A percentile compares a stretch with the other conserved stretches of the same genome.
Evolutionary conservation across 1,140 invertebrate genomes (phyloP).

Genomic region (Drosophila navojoa): DNA sequence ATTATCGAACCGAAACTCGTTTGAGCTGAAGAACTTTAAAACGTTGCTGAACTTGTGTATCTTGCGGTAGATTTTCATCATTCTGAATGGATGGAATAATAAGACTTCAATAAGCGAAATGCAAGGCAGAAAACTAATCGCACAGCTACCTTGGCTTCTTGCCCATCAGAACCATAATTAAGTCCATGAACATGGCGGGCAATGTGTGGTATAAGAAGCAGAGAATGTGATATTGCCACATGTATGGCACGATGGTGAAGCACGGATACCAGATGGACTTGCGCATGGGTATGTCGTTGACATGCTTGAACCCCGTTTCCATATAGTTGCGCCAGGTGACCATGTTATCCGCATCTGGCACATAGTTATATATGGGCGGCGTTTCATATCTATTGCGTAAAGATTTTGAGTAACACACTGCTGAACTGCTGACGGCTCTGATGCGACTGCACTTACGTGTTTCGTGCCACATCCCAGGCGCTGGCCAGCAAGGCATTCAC

Average conservation of each 20-base stretch:
- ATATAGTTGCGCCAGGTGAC: slow-evolving; percentile 88
- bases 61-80: slow-evolving; percentile 89
- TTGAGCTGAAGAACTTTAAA: slow-evolving; percentile 89
- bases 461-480: slow-evolving; percentile 88
- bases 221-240: slow-evolving; percentile 84
- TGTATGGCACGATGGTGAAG: slow-evolving; percentile 84
- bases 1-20: slow-evolving; percentile 89
- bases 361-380: slow-evolving; percentile 89
- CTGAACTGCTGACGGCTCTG: no score
- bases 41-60: slow-evolving; percentile 89
- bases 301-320: slow-evolving; percentile 81
- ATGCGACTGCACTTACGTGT: slow-evolving; percentile 56
- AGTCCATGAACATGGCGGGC: slow-evolving; percentile 86
- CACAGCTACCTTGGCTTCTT: slow-evolving; percentile 85
- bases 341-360: slow-evolving; percentile 88
- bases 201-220: slow-evolving; percentile 86
- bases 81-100: slow-evolving; percentile 83
- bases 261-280: slow-evolving; percentile 85
- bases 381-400: slow-evolving; percentile 62
- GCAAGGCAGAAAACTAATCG: neutral
- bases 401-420: neutral
- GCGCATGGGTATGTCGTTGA: slow-evolving; percentile 80
- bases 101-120: neutral
- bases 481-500: slow-evolving; percentile 91
- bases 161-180: slow-evolving; percentile 84